These are phyloP conservation scores for Microctonus brassicae DNA, from an alignment of 2,888 invertebrate genomes.

Conservation along the genomic window DNA sequence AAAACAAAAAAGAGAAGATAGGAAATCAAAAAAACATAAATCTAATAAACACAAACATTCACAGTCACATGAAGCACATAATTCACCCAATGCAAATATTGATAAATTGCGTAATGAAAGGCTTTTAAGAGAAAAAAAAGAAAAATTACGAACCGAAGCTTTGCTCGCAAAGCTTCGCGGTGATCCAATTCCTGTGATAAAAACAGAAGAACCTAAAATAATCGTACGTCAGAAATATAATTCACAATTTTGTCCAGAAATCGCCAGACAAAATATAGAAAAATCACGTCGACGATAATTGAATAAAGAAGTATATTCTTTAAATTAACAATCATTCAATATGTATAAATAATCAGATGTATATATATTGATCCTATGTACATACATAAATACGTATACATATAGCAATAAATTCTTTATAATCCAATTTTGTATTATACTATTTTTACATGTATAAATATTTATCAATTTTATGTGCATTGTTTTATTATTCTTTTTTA, in stretches of 20 bases:
- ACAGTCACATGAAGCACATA: not conserved
- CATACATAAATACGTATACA: too few relatives aligned
- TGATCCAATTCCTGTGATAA: conserved; percentile 64
- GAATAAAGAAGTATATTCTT: not conserved
- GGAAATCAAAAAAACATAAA: conserved; percentile 57
- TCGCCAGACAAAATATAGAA: conserved; percentile 82
- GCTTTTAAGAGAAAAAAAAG: conserved; percentile 84
- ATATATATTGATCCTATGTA: too few relatives aligned
- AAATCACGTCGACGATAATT: conserved; percentile 44
- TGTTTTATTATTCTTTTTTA: too few relatives aligned
- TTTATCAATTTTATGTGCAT: too few relatives aligned
- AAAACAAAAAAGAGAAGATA: conserved; percentile 56
- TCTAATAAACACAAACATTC: conserved; percentile 45
- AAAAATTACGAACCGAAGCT: conserved; percentile 79
- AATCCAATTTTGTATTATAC: too few relatives aligned
- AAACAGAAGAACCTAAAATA: conserved; percentile 56
- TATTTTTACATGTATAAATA: too few relatives aligned
- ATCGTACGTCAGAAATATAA: conserved; percentile 86
- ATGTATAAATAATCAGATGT: too few relatives aligned
- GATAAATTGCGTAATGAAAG: conserved; percentile 83
- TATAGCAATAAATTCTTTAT: too few relatives aligned
- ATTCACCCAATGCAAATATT: conserved; percentile 67
- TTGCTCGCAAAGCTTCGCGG: conserved; percentile 80
- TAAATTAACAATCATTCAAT: too few relatives aligned
- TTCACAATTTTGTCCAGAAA: conserved; percentile 95